Conservation (phyloP, 2,888 invertebrate species). For the Melitaea athalia region DNA sequence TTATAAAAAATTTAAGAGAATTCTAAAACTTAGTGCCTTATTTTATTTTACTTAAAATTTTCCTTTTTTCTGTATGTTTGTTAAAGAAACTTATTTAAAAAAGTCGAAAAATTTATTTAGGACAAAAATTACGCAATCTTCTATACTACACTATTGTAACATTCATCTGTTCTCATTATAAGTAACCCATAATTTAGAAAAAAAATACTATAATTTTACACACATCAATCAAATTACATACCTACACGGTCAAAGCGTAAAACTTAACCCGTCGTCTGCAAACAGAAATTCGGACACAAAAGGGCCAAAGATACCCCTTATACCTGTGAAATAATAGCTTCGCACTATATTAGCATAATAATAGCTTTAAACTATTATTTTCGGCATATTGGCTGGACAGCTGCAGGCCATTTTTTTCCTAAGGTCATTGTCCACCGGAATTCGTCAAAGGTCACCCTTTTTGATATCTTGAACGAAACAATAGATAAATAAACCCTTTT, state of each 20-base stretch:
- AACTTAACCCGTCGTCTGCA: slow-evolving; percentile 61
- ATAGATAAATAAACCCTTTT: slow-evolving; percentile 33
- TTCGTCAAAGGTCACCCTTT: slow-evolving; percentile 62
- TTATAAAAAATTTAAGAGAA: too few species aligned
- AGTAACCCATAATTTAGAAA: not conserved
- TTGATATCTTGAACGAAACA: slow-evolving; percentile 34
- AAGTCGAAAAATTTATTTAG: too few species aligned
- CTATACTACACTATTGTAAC: too few species aligned
- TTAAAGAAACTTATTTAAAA: too few species aligned
- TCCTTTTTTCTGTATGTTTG: not conserved
- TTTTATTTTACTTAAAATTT: not conserved
- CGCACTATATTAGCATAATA: slow-evolving; percentile 76
- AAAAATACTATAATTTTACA: slow-evolving; percentile 51
- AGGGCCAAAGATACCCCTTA: slow-evolving; percentile 60
- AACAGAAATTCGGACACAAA: slow-evolving; percentile 56
- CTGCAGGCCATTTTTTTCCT: slow-evolving; percentile 59
- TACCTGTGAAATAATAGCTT: slow-evolving; percentile 78
- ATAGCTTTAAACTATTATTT: slow-evolving; percentile 74
- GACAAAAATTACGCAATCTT: too few species aligned
- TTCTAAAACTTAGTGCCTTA: too few species aligned
- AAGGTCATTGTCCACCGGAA: slow-evolving; percentile 75
- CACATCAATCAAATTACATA: slow-evolving; percentile 71
- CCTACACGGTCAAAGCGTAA: slow-evolving; percentile 58
- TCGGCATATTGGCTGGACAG: slow-evolving; percentile 73
- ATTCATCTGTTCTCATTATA: too few species aligned